Base-by-base conservation (phyloP, 2,113 vertebrate genomes). In the Talpa occidentalis region DNA sequence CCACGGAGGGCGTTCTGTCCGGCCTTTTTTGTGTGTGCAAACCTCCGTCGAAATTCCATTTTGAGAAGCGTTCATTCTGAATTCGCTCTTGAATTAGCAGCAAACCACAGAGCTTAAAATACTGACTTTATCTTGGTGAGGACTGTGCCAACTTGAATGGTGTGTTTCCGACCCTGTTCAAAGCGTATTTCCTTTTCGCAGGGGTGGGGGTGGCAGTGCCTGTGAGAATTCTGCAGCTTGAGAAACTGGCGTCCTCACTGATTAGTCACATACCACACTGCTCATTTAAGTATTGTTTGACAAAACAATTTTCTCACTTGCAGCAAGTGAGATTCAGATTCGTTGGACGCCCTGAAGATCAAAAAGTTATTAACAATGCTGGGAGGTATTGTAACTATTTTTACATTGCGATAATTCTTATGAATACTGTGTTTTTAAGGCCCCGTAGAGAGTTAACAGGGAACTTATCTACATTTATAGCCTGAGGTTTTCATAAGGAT, bases 111-210 rank as follows among this genome's bases (percentile, higher is more conserved):
- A 74, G 83, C 93, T 93, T 91, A 91, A 95, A 91, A 97, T 89
- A 81, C 86, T 60, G 70, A 86, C 91, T 96, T 96, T 96, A 95
- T 96, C 95, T 96, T 21, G 74, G 87, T 0, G 80, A 90, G 82
- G 87, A 3, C 80, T 0, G 82, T 90, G 96, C 96, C 95, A 95
- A 52, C 62, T 84, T 64, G 83, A 94, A 91, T 54, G 91, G 79
- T 93, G 96, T 70, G 95, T 93, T 97, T 97, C 97, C 95, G 93
- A 97, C 89, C 88, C 83, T 15, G 72, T 93, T 84, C 94, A 81
- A 93, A 88, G 97, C 93, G 66, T 78, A 88, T 96, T 97, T 97
- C 97, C 94, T 97, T 91, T 95, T 42, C 24, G 70, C 72, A 24
- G 66, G 49, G 76, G 60, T 47, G 91, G 52, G 74, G 66, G 40